These are phyloP conservation scores for Notarius lentiginosus DNA, from an alignment of 2,113 vertebrate genomes.

Conservation along the genomic window DNA sequence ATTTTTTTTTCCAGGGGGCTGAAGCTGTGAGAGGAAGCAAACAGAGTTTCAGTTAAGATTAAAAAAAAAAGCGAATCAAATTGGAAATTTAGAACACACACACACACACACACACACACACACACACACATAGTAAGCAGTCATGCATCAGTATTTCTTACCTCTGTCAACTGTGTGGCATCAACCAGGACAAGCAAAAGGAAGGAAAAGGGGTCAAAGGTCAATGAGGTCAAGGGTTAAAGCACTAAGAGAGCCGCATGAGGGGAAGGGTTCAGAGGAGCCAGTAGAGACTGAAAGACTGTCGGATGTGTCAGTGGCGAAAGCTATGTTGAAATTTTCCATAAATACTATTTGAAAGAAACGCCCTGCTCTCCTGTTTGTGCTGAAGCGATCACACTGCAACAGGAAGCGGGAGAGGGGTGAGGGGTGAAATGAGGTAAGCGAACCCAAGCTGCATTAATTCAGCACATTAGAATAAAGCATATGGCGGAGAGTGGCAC, in stretches of 20 bases:
- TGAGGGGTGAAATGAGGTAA: conserved; percentile 53
- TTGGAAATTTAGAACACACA: conserved; percentile 23
- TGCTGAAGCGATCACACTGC: conserved; percentile 23
- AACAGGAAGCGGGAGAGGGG: conserved; percentile 58
- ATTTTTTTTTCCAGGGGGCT: conserved; percentile 92
- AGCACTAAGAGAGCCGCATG: conserved; percentile 37
- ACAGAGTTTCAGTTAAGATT: conserved; percentile 37
- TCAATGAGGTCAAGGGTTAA: conserved; percentile 57
- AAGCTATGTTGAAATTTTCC: background rate
- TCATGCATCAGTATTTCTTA: conserved; percentile 54
- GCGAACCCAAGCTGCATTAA: conserved; percentile 56
- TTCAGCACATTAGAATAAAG: conserved; percentile 60
- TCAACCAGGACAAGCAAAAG: conserved; percentile 56
- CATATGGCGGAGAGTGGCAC: conserved; percentile 61
- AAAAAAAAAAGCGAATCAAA: background rate
- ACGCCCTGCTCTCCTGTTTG: background rate
- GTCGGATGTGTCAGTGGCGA: background rate
- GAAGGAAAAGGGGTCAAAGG: conserved; percentile 54
- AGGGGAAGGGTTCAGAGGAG: conserved; percentile 52
- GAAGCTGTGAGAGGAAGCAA: conserved; percentile 75
- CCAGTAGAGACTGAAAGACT: conserved; percentile 43
- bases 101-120: no score
- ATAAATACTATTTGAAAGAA: background rate
- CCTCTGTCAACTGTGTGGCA: conserved; percentile 74
- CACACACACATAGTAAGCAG: background rate